Conservation (phyloP, 2,113 vertebrate species). For the Siphamia tubifer region DNA sequence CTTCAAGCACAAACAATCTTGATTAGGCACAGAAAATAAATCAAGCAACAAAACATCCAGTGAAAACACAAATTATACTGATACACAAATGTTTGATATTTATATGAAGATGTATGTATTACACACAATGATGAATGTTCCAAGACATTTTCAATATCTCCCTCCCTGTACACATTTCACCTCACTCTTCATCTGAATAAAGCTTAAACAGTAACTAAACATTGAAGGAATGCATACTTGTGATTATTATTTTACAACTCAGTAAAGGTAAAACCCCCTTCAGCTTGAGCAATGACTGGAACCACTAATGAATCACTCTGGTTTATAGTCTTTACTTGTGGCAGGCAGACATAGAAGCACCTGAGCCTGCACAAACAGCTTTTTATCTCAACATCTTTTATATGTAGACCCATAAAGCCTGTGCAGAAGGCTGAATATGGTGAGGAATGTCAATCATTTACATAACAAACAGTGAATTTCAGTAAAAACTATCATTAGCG, state of each 20-base stretch:
- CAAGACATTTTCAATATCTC: not conserved
- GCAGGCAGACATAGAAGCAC: constrained; percentile 3
- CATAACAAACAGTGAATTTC: not conserved
- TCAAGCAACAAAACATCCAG: constrained; percentile 36
- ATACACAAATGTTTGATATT: constrained; percentile 17
- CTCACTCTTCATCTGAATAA: not conserved
- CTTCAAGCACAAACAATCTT: not conserved
- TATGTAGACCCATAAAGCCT: not conserved
- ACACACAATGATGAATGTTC: constrained; percentile 1
- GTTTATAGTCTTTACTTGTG: not conserved
- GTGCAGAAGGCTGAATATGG: constrained; percentile 17
- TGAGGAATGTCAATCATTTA: constrained; percentile 44
- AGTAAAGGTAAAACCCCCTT: not conserved
- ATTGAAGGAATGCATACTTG: not conserved
- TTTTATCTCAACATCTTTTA: not conserved
- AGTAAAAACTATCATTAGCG: constrained; percentile 9
- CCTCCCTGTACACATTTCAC: not conserved
- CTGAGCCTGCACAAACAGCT: constrained; percentile 19
- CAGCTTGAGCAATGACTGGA: not conserved
- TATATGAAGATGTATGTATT: not conserved
- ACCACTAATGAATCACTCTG: not conserved
- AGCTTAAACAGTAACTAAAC: no score
- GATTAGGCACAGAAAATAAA: constrained; percentile 18
- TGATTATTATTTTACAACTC: not conserved
- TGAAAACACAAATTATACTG: not conserved